Evolutionary conservation across 2,113 vertebrate genomes (phyloP).

Genomic region (Chlorodrepanis virens): DNA sequence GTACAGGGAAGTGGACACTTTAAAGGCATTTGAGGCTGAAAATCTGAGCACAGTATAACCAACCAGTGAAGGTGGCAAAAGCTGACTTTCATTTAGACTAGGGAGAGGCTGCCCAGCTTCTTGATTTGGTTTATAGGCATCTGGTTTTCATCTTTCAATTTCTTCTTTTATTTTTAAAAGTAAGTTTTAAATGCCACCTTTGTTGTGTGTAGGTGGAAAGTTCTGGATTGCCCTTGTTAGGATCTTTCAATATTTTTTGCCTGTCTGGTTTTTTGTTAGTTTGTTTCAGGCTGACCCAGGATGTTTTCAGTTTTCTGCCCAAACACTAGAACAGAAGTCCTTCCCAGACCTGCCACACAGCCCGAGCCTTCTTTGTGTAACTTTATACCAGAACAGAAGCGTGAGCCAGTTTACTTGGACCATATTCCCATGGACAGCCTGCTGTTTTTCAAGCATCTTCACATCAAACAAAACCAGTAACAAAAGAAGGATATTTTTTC

Average conservation of each 20-base stretch:
- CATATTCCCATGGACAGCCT: not conserved
- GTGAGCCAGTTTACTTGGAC: not conserved
- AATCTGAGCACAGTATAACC: not conserved
- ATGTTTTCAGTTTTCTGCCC: not conserved
- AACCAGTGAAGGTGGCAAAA: not conserved
- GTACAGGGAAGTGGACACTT: not conserved
- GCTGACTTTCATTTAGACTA: not conserved
- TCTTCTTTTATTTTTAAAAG: not conserved
- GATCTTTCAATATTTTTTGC: not conserved
- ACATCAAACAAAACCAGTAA: not conserved
- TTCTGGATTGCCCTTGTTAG: not conserved
- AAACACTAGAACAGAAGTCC: not conserved
- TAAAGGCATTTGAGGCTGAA: not conserved
- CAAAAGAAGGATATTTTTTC: not conserved
- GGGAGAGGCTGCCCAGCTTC: not conserved
- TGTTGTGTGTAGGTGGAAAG: not conserved
- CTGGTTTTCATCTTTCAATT: not conserved
- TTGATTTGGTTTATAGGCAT: not conserved
- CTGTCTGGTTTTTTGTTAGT: not conserved
- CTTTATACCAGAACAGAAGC: not conserved
- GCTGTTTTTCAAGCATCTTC: not conserved
- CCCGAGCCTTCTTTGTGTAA: not conserved
- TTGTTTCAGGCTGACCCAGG: not conserved
- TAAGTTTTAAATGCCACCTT: not conserved
- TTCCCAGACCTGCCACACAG: not conserved